A percentile compares a stretch with the other conserved stretches of the same genome.
Conservation (phyloP, 2,888 invertebrate species). For the Cyaniris semiargus region DNA sequence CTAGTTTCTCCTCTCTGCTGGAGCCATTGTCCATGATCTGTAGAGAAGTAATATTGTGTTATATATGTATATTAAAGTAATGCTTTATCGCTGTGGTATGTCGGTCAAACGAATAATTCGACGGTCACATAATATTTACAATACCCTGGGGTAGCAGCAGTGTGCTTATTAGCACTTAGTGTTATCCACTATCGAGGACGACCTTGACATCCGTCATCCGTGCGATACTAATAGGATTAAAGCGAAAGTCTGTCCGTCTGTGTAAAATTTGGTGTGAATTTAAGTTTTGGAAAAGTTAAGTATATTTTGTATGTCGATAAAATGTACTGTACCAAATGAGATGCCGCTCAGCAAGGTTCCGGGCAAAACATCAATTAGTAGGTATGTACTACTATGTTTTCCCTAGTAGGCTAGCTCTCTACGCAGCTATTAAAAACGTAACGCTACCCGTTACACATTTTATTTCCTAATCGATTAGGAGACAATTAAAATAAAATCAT, state of each 20-base stretch:
- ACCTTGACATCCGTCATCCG: neutral
- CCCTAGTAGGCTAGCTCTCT: too few relatives aligned
- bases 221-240: neutral
- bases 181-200: neutral
- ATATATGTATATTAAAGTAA: neutral
- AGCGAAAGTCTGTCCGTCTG: neutral
- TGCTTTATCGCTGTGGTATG: neutral
- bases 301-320: too few relatives aligned
- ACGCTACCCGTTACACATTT: neutral
- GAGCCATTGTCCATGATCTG: conserved; percentile 58
- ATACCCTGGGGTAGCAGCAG: neutral
- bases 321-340: too few relatives aligned
- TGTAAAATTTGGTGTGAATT: neutral
- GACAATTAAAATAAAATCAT: neutral
- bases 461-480: neutral
- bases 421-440: neutral
- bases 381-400: too few relatives aligned
- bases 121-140: neutral
- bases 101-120: neutral
- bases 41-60: neutral
- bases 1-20: conserved; percentile 51
- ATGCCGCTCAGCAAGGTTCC: too few relatives aligned
- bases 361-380: too few relatives aligned
- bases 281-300: neutral
- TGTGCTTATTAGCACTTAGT: neutral